These are phyloP conservation scores for Drosophila melanocephala DNA, from an alignment of 2,888 invertebrate genomes.

Conservation along the genomic window DNA sequence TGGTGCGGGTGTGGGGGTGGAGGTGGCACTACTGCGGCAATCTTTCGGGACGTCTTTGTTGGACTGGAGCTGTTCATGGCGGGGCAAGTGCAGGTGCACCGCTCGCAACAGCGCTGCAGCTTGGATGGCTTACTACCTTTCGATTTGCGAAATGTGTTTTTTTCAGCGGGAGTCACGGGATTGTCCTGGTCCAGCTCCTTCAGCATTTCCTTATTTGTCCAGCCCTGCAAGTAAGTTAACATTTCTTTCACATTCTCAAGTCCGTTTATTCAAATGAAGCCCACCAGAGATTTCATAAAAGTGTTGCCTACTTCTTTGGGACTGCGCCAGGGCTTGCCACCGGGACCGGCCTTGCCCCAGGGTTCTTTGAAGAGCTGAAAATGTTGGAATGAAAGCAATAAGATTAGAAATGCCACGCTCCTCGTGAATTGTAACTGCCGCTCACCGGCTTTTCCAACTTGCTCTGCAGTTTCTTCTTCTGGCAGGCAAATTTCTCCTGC, in stretches of 20 bases:
- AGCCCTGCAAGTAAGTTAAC: constrained; percentile 74
- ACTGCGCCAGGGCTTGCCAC: constrained; percentile 91
- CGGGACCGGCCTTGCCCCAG: constrained; percentile 86
- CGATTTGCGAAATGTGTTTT: constrained; percentile 81
- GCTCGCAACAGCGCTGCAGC: constrained; percentile 80
- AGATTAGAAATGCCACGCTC: constrained; percentile 49
- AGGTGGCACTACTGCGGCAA: constrained; percentile 10
- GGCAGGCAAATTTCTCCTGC: constrained; percentile 50
- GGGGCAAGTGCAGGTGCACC: constrained; percentile 84
- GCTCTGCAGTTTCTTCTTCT: constrained; percentile 70
- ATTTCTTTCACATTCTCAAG: background rate
- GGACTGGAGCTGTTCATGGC: constrained; percentile 66
- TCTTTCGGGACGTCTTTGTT: constrained; percentile 55
- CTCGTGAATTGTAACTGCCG: constrained; percentile 46
- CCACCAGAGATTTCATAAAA: constrained; percentile 92
- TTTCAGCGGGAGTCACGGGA: constrained; percentile 83
- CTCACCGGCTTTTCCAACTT: constrained; percentile 83
- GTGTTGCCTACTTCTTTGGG: constrained; percentile 90
- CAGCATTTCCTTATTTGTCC: constrained; percentile 85
- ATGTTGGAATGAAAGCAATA: background rate
- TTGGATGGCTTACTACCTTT: constrained; percentile 70
- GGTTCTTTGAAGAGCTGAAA: constrained; percentile 79
- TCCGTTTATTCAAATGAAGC: background rate
- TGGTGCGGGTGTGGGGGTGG: background rate
- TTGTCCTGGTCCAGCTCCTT: constrained; percentile 85